These are phyloP conservation scores for Apotomis turbidana DNA, from an alignment of 2,888 invertebrate species.

Conservation along the genomic window DNA sequence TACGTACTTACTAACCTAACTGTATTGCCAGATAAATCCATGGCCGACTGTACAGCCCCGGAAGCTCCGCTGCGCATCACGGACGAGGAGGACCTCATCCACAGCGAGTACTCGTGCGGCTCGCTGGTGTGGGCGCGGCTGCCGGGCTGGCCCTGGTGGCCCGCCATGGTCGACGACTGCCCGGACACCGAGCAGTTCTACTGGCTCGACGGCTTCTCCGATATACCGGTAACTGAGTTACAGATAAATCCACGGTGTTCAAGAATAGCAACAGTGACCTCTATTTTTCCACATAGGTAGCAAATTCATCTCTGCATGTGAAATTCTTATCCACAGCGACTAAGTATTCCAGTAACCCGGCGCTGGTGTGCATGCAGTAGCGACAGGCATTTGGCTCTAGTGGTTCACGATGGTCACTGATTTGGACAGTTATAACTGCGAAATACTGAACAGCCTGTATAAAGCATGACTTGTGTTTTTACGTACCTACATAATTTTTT, in stretches of 20 bases:
- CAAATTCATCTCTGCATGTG: too few relatives aligned
- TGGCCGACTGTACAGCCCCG: conserved; percentile 79
- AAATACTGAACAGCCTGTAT: too few relatives aligned
- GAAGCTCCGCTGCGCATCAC: conserved; percentile 72
- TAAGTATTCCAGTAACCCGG: too few relatives aligned
- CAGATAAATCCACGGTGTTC: too few relatives aligned
- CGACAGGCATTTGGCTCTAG: too few relatives aligned
- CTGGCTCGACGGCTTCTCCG: conserved; percentile 82
- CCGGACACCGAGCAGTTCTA: conserved; percentile 85
- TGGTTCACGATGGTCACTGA: too few relatives aligned
- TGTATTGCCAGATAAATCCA: conserved; percentile 62
- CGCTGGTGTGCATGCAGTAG: too few relatives aligned
- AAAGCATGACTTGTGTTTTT: too few relatives aligned
- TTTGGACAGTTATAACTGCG: too few relatives aligned
- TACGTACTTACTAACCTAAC: not conserved
- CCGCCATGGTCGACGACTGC: conserved; percentile 88
- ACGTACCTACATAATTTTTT: conserved; percentile 49
- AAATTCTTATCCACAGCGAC: too few relatives aligned
- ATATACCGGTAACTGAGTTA: conserved; percentile 70
- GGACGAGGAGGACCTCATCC: conserved; percentile 82
- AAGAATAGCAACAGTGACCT: too few relatives aligned
- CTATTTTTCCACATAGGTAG: too few relatives aligned
- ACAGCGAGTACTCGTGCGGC: conserved; percentile 85
- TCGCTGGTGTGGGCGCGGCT: conserved; percentile 87
- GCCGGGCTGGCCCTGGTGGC: conserved; percentile 88